These are phyloP conservation scores for Eunapius fragilis DNA, from an alignment of 37 sponge, comb jelly and placozoan species.

Conservation along the genomic window DNA sequence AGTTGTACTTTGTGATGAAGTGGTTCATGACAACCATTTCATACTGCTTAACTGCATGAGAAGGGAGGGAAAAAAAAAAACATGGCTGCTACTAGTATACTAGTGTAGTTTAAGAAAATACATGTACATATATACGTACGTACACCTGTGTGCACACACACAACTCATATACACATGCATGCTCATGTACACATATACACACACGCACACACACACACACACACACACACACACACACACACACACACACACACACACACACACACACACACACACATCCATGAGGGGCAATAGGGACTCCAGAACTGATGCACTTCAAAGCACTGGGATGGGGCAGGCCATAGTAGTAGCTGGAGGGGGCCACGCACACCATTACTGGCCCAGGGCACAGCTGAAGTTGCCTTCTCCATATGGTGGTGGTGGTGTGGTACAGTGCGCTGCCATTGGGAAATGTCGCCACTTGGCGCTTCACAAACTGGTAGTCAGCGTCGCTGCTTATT, in stretches of 20 bases:
- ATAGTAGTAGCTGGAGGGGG: background rate
- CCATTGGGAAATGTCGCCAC: background rate
- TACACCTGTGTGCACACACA: too few relatives aligned
- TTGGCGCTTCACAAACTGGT: background rate
- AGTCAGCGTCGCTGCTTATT: background rate
- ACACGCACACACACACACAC: too few relatives aligned
- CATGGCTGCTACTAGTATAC: too few relatives aligned
- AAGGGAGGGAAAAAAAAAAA: background rate
- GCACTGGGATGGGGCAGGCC: background rate
- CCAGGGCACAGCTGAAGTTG: background rate
- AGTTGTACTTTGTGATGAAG: slow-evolving; percentile 11
- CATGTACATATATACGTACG: background rate
- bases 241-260: background rate
- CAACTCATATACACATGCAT: too few relatives aligned
- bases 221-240: background rate
- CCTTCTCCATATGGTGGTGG: background rate
- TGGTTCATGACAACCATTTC: background rate
- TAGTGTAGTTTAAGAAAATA: background rate
- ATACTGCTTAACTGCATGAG: background rate
- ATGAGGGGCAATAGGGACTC: background rate
- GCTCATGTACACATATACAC: too few relatives aligned
- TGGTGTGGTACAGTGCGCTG: background rate
- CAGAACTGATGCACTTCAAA: background rate
- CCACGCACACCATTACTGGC: background rate
- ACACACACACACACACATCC: background rate